Base-by-base conservation (phyloP, 2,797 vertebrate genomes). In the Bucorvus abyssinicus region DNA sequence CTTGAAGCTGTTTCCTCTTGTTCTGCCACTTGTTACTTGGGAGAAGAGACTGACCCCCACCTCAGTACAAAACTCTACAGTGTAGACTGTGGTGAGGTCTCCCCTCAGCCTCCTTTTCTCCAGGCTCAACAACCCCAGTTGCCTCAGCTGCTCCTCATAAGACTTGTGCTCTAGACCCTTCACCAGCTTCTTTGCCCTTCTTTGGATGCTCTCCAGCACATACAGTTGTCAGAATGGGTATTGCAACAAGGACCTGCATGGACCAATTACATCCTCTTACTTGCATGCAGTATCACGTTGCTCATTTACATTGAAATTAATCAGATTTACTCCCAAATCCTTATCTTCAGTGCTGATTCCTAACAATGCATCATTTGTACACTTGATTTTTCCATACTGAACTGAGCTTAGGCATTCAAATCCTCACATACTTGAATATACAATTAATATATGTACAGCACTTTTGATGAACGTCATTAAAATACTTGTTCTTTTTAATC, bases 401-500 rank as follows among this genome's bases (percentile, higher is more conserved):
- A 74, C 61, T 52, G 61, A 87, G 29, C 57, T 91, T 71, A 89
- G 64, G 53, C 73, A 87, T 94, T 95, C 61, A 92, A 71, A 87
- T 91, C 30, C 30, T 87, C 49, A 84, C 50, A 47, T 78, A 52
- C 26, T 89, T 91, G 75, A 95, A 93, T 94, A 71, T 52, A 91
- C 53, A 79, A 84, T 94, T 91, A 57, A 81, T 91, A 78, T 81
- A 91, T 3, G 21, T 93, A 75, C 80, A 63, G 26, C 47, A 67
- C 40, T 94, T 95, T 65, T 94, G 89, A 92, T 86, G 82, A 95
- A 93, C 61, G 38, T 90, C 79, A 92, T 95, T 92, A 96, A 92
- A 93, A 91, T 69, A 36, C 91, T 94, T 94, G 84, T 95, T 97
- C 87, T 93, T 95, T 94, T 85, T 90, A 94, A 95, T 91, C 73